Evolutionary conservation across 2,888 invertebrate species (phyloP).

Genomic region (Cephus pulcher): DNA sequence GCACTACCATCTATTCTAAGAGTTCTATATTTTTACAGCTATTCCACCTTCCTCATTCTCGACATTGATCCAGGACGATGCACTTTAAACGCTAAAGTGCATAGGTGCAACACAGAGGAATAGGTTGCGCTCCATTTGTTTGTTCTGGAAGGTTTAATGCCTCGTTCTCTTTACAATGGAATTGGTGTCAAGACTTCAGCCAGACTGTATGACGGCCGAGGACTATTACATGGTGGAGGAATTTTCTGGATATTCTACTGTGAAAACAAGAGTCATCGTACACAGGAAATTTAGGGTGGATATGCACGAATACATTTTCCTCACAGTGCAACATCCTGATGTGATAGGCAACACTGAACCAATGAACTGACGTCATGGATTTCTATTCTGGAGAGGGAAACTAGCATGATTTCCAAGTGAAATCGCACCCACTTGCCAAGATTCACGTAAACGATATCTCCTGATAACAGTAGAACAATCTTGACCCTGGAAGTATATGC

Average conservation of each 20-base stretch:
- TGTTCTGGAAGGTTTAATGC: background rate
- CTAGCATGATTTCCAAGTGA: background rate
- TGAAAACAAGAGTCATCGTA: background rate
- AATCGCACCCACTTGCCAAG: background rate
- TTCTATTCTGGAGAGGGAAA: background rate
- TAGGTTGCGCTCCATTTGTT: background rate
- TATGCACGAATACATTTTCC: background rate
- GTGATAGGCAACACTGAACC: background rate
- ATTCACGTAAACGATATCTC: background rate
- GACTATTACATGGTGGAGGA: background rate
- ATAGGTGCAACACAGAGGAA: background rate
- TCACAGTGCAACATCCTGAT: background rate
- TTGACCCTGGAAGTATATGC: background rate
- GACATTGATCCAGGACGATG: background rate
- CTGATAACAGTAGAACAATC: background rate
- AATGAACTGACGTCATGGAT: background rate
- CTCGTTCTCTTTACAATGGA: background rate
- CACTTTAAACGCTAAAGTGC: background rate
- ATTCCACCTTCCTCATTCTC: background rate
- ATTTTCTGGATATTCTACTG: background rate
- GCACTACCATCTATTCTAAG: background rate
- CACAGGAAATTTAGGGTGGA: background rate
- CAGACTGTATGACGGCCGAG: background rate
- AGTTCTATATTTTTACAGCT: background rate
- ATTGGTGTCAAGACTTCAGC: background rate